phyloP scores from a whole-genome alignment of 2,113 vertebrate genomes.

The Brienomyrus brachyistius region DNA sequence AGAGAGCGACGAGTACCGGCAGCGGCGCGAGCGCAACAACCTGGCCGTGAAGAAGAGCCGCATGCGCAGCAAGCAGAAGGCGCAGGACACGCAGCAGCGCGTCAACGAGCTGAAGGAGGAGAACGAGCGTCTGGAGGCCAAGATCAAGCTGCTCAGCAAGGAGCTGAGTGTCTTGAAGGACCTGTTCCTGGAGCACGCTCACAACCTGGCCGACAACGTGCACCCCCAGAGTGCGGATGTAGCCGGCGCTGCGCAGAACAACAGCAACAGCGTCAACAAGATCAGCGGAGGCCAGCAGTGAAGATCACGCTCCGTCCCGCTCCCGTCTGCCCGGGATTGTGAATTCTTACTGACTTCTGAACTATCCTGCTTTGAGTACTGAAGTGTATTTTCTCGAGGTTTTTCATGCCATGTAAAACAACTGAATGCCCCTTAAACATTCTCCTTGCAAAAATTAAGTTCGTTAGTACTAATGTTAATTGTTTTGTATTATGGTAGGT shows the following conservation, averaged over 20 bases:
- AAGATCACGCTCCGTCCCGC: constrained; percentile 16
- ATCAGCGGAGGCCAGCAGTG: constrained; percentile 39
- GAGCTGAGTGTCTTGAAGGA: constrained; percentile 96
- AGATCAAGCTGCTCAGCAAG: constrained; percentile 96
- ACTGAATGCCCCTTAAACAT: not conserved
- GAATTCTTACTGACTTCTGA: not conserved
- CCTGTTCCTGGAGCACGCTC: constrained; percentile 95
- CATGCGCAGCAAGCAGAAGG: constrained; percentile 97
- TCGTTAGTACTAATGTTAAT: not conserved
- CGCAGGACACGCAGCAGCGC: constrained; percentile 87
- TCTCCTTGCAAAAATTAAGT: not conserved
- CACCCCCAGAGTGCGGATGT: constrained; percentile 66
- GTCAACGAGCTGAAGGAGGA: constrained; percentile 98
- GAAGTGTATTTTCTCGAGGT: not conserved
- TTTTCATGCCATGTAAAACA: not conserved
- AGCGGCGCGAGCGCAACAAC: constrained; percentile 91
- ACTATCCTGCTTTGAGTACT: not conserved
- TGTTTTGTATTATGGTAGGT: not conserved
- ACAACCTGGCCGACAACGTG: constrained; percentile 89
- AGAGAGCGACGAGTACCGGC: constrained; percentile 87
- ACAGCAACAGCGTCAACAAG: constrained; percentile 12
- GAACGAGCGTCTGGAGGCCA: constrained; percentile 95
- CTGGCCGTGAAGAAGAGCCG: constrained; percentile 97
- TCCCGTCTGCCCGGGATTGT: not conserved
- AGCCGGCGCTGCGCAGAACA: constrained; percentile 45